Percentiles rank a stretch among this genome's conserved stretches.
Evolutionary conservation across 2,888 invertebrate genomes (phyloP).

Genomic region (Ichneumoninae sp.): DNA sequence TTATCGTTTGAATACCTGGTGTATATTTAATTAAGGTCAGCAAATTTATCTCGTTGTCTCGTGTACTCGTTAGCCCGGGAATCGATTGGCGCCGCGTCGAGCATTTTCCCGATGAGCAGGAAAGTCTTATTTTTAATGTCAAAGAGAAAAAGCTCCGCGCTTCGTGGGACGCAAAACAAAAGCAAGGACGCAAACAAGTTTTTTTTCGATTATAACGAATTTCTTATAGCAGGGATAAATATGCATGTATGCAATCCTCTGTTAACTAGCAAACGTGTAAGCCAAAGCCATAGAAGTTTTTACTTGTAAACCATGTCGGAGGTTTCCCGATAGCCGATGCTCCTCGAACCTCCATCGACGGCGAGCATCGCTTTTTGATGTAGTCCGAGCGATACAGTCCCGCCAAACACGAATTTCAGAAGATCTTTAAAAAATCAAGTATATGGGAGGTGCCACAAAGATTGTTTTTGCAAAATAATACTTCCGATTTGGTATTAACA

Average conservation of each 20-base stretch:
- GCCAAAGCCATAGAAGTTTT: slow-evolving; percentile 25
- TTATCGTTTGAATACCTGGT: neutral
- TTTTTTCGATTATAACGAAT: neutral
- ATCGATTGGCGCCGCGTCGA: neutral
- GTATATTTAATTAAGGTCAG: neutral
- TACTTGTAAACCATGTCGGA: neutral
- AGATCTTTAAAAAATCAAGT: too few relatives aligned
- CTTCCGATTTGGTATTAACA: too few relatives aligned
- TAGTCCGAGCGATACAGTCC: too few relatives aligned
- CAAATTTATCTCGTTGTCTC: neutral
- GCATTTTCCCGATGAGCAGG: neutral
- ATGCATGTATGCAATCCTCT: slow-evolving; percentile 6
- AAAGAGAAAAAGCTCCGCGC: neutral
- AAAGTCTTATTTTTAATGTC: neutral
- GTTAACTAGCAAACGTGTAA: slow-evolving; percentile 13
- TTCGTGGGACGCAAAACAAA: neutral
- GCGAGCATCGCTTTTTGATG: neutral
- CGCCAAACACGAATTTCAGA: too few relatives aligned
- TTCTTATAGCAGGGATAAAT: neutral
- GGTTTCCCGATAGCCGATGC: neutral
- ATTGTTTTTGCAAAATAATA: too few relatives aligned
- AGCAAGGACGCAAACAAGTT: neutral
- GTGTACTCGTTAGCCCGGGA: neutral
- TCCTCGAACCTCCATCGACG: neutral
- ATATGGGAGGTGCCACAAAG: too few relatives aligned